phyloP scores from a whole-genome alignment of 2,113 vertebrate genomes.

The Xiphophorus hellerii region DNA sequence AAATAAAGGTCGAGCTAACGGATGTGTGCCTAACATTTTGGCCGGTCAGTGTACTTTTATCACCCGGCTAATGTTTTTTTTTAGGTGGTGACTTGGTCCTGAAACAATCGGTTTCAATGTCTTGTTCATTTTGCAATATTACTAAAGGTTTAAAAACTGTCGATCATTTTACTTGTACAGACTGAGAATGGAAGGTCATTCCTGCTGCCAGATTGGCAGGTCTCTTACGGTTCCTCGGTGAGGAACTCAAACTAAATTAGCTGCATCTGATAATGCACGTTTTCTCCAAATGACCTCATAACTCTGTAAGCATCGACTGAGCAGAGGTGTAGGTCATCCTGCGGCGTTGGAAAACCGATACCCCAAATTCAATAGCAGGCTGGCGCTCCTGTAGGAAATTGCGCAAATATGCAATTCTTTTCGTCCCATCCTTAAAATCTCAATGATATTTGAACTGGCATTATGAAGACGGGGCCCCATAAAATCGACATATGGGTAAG shows the following conservation, averaged over 20 bases:
- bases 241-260: constrained; percentile 37
- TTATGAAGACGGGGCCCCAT: constrained; percentile 34
- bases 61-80: too few relatives aligned
- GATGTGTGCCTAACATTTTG: background rate
- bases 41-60: background rate
- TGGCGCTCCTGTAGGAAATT: constrained; percentile 29
- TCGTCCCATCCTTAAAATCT: constrained; percentile 43
- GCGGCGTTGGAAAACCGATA: constrained; percentile 47
- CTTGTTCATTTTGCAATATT: background rate
- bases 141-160: background rate
- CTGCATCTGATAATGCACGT: constrained; percentile 47
- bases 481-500: constrained; percentile 41
- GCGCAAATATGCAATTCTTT: constrained; percentile 58
- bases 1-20: background rate
- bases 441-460: constrained; percentile 59
- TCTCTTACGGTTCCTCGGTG: constrained; percentile 23
- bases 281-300: constrained; percentile 48
- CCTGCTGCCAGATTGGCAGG: constrained; percentile 9
- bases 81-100: too few relatives aligned
- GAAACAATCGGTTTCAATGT: background rate
- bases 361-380: constrained; percentile 53
- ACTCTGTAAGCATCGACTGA: constrained; percentile 58
- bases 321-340: constrained; percentile 42
- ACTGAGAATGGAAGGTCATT: constrained; percentile 1
- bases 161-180: background rate